These are phyloP conservation scores for Gryllus longicercus DNA, from an alignment of 2,888 invertebrate genomes.

Conservation along the genomic window DNA sequence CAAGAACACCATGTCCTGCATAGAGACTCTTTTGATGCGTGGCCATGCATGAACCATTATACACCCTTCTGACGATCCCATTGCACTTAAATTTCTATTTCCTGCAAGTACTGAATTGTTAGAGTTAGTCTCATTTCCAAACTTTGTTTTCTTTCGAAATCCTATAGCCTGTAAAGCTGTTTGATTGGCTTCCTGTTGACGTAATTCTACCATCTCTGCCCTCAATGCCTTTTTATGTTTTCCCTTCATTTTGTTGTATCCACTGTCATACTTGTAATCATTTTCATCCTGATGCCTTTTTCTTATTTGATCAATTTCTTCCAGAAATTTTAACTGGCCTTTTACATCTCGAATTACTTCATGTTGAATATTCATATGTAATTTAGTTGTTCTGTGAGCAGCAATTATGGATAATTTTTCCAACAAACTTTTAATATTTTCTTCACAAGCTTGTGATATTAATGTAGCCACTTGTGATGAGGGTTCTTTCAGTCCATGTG, in stretches of 20 bases:
- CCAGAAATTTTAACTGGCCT: slow-evolving; percentile 2
- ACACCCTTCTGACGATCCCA: neutral
- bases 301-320: neutral
- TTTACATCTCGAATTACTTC: neutral
- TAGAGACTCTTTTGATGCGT: neutral
- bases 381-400: neutral
- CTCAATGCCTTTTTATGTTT: neutral
- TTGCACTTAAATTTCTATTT: too few relatives aligned
- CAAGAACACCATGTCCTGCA: neutral
- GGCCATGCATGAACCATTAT: neutral
- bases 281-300: neutral
- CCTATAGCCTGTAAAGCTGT: neutral
- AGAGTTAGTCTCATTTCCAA: neutral
- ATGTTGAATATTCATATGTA: neutral
- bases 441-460: neutral
- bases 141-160: neutral
- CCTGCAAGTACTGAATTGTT: too few relatives aligned
- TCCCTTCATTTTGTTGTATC: neutral
- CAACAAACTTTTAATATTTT: neutral
- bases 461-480: neutral
- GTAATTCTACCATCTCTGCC: neutral
- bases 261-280: neutral
- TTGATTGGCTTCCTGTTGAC: slow-evolving; percentile 17
- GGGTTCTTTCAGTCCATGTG: neutral
- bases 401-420: neutral